Conservation (phyloP, 2,113 vertebrate species). For the Xerus inauris region DNA sequence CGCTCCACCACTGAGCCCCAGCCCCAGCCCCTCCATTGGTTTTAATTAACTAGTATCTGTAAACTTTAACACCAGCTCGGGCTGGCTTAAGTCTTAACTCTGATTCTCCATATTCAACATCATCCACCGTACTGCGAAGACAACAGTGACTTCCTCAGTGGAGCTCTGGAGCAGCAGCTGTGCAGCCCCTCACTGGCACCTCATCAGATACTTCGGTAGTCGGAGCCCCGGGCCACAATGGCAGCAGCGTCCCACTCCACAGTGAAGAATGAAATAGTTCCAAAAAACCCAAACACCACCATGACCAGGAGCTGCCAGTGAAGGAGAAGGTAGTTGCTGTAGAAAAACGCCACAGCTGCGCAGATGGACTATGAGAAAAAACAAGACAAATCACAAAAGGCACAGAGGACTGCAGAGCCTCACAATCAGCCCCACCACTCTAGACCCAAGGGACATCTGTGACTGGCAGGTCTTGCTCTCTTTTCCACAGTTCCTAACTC, state of each 20-base stretch:
- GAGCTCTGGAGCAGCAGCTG: neutral
- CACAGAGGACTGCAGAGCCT: neutral
- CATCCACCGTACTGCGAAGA: rapidly evolving
- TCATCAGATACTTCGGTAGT: constrained; percentile 93
- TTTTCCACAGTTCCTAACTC: neutral
- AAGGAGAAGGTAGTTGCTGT: constrained; percentile 97
- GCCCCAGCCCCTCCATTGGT: no score
- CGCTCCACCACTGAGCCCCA: no score
- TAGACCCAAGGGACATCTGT: rapidly evolving
- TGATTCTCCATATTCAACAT: neutral
- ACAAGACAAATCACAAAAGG: neutral
- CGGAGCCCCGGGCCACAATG: constrained; percentile 83
- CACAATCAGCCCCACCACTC: rapidly evolving
- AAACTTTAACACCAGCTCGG: neutral
- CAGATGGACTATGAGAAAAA: constrained; percentile 91
- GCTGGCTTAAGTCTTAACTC: neutral
- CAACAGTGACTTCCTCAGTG: neutral
- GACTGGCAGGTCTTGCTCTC: rapidly evolving
- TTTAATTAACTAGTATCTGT: constrained; percentile 15
- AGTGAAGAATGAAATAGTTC: constrained; percentile 93
- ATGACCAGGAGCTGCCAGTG: constrained; percentile 98
- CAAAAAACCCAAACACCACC: constrained; percentile 91
- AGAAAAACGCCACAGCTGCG: constrained; percentile 96
- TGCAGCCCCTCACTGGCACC: rapidly evolving
- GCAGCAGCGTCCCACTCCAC: constrained; percentile 90